Evolutionary conservation across 1,140 invertebrate genomes (phyloP), one percentile per base, ranked within the genome.

Genomic region (Bombus difficillimus): DNA sequence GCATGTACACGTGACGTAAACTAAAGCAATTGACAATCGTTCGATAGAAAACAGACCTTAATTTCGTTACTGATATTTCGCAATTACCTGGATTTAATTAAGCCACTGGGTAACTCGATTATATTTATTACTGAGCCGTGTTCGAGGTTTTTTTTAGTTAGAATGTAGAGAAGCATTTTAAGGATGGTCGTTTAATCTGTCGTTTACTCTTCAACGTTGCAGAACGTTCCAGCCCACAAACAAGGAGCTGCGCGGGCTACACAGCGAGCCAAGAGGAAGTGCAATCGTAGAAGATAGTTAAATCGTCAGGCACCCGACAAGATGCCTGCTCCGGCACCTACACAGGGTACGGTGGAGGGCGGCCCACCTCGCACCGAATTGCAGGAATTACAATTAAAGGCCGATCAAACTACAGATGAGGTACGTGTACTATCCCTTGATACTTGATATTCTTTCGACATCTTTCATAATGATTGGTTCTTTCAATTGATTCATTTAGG

Each of bases 381-480:
- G 87, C 98, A 99, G 93, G 98, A 98, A 95, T 95, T 99, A 86
- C 98, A 99, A 95, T 96, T 98, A 92, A 97, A 97, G 94, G 96
- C 98, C 85, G 97, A 97, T 92, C 96, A 98, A 95, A 96, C 97
- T 90, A 98, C 98, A 92, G 98, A 99, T 98, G 98, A 98, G 96
- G 98, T 98, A 94, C 96, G 93, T 87, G 10, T 74, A n/a, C n/a
- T n/a, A 43, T 22, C 1, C 47, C 18, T 22, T 53, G 6, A 53
- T 28, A 18, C 37, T 28, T 72, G 68, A 39, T 69, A 69, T 28
- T 28, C 4, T 13, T 28, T 39, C 37, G 25, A 68, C 2, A 34
- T 68, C 9, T 28, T 3, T 10, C n/a, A 18, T 3, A 37, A 68
- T 68, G 10, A 12, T 62, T 62, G 28, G 5, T 28, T 62, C 12